A percentile compares a stretch with the other conserved stretches of the same genome.
Evolutionary conservation across 2,797 vertebrate genomes (phyloP).

Genomic region (Ctenosaura bakeri): DNA sequence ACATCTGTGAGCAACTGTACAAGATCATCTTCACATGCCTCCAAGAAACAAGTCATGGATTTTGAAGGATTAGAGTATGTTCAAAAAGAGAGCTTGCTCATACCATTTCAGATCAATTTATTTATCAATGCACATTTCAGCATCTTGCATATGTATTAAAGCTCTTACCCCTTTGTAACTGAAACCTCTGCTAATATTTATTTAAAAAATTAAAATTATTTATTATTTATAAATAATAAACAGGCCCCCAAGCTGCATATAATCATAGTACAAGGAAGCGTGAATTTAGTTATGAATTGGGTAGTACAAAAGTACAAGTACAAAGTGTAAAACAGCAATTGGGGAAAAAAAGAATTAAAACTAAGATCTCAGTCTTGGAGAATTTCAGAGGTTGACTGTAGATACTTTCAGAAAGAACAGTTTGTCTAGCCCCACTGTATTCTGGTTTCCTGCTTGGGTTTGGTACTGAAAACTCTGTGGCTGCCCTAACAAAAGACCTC

Average conservation of each 20-base stretch:
- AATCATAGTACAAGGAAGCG: background rate
- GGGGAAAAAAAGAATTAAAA: background rate
- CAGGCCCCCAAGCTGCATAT: background rate
- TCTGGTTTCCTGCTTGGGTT: background rate
- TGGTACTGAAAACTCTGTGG: no score
- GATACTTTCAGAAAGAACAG: background rate
- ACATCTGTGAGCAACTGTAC: constrained; percentile 89
- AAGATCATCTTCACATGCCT: constrained; percentile 93
- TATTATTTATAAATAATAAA: background rate
- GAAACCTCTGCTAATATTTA: background rate
- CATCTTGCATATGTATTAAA: background rate
- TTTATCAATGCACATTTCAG: background rate
- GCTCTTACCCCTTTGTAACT: no score
- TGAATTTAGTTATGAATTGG: background rate
- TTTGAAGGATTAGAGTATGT: background rate
- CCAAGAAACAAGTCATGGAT: constrained; percentile 38
- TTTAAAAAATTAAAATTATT: background rate
- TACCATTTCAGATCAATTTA: background rate
- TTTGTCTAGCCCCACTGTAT: background rate
- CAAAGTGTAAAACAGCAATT: background rate
- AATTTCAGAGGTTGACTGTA: background rate
- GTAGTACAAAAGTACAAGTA: background rate
- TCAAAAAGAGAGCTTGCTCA: background rate
- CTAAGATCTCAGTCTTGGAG: background rate
- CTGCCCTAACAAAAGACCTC: no score